phyloP scores from a whole-genome alignment of 2,113 vertebrate species.

The Lagopus leucura region DNA sequence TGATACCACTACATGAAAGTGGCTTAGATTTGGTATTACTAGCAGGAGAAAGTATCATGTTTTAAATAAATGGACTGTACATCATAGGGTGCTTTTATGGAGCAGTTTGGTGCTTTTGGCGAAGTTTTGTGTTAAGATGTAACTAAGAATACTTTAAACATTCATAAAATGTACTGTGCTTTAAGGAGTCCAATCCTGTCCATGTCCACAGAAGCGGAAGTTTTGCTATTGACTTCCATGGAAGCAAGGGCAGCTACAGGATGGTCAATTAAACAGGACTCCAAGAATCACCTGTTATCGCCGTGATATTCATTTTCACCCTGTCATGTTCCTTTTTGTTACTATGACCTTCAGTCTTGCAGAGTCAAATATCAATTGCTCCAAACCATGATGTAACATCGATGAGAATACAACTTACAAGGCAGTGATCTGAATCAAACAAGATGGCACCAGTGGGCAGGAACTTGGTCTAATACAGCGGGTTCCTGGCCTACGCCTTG shows the following conservation, averaged over 20 bases:
- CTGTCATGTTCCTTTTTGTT: constrained; percentile 44
- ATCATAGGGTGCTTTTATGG: neutral
- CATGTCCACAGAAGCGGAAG: neutral
- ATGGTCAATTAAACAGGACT: constrained; percentile 29
- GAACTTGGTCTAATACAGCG: neutral
- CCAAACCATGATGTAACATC: neutral
- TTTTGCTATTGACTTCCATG: constrained; percentile 11
- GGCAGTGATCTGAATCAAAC: neutral
- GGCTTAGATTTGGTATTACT: neutral
- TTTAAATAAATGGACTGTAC: constrained; percentile 17
- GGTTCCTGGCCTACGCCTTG: neutral
- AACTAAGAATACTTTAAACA: constrained; percentile 19
- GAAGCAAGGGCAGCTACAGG: constrained; percentile 39
- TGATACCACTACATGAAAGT: neutral
- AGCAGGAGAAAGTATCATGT: neutral
- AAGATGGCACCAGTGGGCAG: neutral
- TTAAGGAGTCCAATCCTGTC: neutral
- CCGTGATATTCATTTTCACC: constrained; percentile 38
- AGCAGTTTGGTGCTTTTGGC: neutral
- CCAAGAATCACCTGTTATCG: constrained; percentile 57
- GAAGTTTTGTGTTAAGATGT: constrained; percentile 18
- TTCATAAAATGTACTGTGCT: neutral
- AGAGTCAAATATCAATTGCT: constrained; percentile 46
- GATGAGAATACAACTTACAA: neutral
- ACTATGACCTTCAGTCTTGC: constrained; percentile 42